Evolutionary conservation across 2,888 invertebrate genomes (phyloP), one percentile per base, ranked within the genome.

Genomic region (Luperina testacea): DNA sequence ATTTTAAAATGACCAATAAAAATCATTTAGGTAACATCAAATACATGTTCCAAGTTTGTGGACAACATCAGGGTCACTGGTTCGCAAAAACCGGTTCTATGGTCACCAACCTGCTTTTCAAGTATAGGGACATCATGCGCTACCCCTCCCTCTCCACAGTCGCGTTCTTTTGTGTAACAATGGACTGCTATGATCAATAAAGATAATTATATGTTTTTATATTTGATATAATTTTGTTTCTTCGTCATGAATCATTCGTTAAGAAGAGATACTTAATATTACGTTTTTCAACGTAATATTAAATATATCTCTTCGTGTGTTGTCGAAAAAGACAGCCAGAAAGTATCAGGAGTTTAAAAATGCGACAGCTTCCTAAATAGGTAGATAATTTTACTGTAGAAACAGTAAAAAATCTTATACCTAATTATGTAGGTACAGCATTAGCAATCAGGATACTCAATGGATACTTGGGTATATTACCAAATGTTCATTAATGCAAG

Each of bases 61-160:
- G 20, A 38, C 59, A 65, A n/a, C 45, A 61, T 53, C 61, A 76
- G 20, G 70, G 70, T 81, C 81, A 64, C n/a, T 42, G 64, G 57
- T 72, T 45, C 45, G 70, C 24, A 20, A 53, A 72, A 85, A 85
- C 85, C 24, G 65, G 83, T 76, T 83, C 42, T 59, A 67, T 65
- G 38, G 85, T 73, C 73, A 81, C 27, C 48, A 65, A 83, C 76
- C 38, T 51, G 65, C 32, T 72, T 70, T 38, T 45, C 13, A 69
- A 64, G 51, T 64, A 38, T 53, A 51, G 20, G 63, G 45, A 42
- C 42, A 82, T 20, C 70, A n/a, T 9, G 57, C 45, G 13, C 27
- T 61, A 8, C 9, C 42, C 63, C n/a, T 45, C 15, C 13, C 42
- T 64, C n/a, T 51, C 20, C 20, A n/a, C n/a, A n/a, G 2, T 32